A percentile compares a stretch with the other conserved stretches of the same genome.
These are phyloP conservation scores for Eonycteris spelaea DNA, from an alignment of 2,113 vertebrate species.

Conservation along the genomic window DNA sequence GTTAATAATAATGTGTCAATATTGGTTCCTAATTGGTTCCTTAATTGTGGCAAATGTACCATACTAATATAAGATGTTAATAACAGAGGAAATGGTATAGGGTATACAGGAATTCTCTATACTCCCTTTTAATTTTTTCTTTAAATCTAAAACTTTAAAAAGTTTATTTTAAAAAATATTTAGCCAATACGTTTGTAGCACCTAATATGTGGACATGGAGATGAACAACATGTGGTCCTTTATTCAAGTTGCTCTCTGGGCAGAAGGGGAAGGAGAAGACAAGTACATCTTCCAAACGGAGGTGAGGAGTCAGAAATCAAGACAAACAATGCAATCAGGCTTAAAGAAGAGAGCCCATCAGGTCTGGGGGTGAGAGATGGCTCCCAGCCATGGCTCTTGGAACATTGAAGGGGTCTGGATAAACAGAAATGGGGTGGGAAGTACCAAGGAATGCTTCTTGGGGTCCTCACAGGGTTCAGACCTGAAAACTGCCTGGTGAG, in stretches of 20 bases:
- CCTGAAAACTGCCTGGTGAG: not conserved
- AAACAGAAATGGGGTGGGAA: not conserved
- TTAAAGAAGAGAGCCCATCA: not conserved
- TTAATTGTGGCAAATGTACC: not conserved
- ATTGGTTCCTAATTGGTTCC: not conserved
- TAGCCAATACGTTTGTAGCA: not conserved
- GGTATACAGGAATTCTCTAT: not conserved
- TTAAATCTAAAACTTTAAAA: not conserved
- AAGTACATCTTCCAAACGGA: not conserved
- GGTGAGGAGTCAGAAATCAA: not conserved
- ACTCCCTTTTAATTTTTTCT: not conserved
- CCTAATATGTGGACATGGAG: not conserved
- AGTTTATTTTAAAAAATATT: not conserved
- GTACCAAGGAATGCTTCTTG: not conserved
- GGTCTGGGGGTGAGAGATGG: not conserved
- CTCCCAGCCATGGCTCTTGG: not conserved
- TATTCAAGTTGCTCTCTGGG: not conserved
- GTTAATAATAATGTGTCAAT: not conserved
- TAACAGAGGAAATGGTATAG: not conserved
- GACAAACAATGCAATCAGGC: not conserved
- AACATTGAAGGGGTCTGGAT: not conserved
- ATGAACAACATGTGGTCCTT: not conserved
- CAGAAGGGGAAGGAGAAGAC: not conserved
- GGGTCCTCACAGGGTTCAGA: not conserved
- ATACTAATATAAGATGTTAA: not conserved